Percentiles rank a stretch among this genome's conserved stretches.
phyloP scores from a whole-genome alignment of 2,888 invertebrate genomes.

The Zhuqinia jingwanae region DNA sequence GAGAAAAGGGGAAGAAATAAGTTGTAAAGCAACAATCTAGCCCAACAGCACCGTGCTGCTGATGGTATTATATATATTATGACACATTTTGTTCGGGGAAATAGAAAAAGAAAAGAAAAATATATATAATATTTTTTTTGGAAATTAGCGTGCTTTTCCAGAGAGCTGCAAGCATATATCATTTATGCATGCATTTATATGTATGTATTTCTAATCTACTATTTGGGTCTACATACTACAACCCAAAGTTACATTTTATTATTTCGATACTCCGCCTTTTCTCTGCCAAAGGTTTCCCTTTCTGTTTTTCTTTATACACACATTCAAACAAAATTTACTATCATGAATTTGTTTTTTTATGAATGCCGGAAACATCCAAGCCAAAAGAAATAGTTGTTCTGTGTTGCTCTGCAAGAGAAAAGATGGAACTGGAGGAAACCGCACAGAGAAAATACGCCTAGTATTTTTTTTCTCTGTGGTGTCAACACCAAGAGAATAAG shows the following conservation, averaged over 20 bases:
- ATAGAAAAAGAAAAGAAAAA: not conserved
- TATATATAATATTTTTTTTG: slow-evolving; percentile 1
- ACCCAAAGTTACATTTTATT: not conserved
- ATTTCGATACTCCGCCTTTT: not conserved
- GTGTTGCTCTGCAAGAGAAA: too few relatives aligned
- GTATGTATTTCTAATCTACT: not conserved
- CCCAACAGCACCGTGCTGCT: not conserved
- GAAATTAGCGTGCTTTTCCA: slow-evolving; percentile 46
- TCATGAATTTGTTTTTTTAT: slow-evolving; percentile 25
- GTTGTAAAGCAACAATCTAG: slow-evolving; percentile 2
- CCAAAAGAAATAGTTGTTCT: slow-evolving; percentile 16
- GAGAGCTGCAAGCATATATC: not conserved
- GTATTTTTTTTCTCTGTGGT: not conserved
- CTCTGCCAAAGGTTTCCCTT: not conserved
- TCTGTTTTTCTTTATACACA: not conserved
- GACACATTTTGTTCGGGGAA: not conserved
- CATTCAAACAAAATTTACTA: not conserved
- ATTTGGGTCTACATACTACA: not conserved
- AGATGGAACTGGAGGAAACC: not conserved
- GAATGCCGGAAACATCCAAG: slow-evolving; percentile 21
- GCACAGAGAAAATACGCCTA: not conserved
- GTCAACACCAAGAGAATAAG: not conserved
- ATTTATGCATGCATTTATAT: not conserved
- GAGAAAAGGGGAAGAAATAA: slow-evolving; percentile 13
- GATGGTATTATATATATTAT: slow-evolving; percentile 27